Evolutionary conservation across 2,797 vertebrate genomes (phyloP).

Genomic region (Momotus momota): DNA sequence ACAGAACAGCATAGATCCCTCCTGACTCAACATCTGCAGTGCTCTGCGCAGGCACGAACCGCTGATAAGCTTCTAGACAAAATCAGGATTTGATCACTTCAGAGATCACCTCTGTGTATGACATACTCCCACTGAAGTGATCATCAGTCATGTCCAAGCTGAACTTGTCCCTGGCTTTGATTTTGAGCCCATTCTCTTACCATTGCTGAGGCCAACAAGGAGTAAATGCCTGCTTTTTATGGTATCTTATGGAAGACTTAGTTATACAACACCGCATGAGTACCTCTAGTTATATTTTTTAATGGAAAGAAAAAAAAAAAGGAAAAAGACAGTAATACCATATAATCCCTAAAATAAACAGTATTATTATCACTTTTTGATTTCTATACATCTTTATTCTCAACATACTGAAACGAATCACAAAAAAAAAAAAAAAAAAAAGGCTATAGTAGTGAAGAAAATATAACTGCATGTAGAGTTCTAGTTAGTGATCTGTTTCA

Average conservation of each 20-base stretch:
- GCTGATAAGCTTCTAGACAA: not conserved
- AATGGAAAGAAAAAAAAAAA: not conserved
- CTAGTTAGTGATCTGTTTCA: not conserved
- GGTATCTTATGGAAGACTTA: not conserved
- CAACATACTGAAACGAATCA: not conserved
- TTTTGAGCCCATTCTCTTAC: not conserved
- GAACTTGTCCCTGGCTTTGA: not conserved
- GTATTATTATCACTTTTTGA: not conserved
- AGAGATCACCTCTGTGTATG: not conserved
- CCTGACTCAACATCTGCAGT: constrained; percentile 36
- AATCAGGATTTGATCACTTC: not conserved
- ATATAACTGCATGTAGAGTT: not conserved
- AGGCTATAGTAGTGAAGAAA: not conserved
- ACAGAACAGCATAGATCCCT: not conserved
- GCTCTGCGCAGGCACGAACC: not conserved
- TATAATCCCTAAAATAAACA: not conserved
- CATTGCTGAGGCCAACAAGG: not conserved
- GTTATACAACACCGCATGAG: not conserved
- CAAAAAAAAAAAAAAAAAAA: not conserved
- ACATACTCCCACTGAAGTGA: not conserved
- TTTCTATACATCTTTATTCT: not conserved
- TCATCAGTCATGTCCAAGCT: not conserved
- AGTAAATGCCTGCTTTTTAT: not conserved
- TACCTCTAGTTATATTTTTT: not conserved
- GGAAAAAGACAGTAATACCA: not conserved